These are phyloP conservation scores for Drosophila rufa DNA, from an alignment of 1,140 invertebrate genomes.

Conservation along the genomic window DNA sequence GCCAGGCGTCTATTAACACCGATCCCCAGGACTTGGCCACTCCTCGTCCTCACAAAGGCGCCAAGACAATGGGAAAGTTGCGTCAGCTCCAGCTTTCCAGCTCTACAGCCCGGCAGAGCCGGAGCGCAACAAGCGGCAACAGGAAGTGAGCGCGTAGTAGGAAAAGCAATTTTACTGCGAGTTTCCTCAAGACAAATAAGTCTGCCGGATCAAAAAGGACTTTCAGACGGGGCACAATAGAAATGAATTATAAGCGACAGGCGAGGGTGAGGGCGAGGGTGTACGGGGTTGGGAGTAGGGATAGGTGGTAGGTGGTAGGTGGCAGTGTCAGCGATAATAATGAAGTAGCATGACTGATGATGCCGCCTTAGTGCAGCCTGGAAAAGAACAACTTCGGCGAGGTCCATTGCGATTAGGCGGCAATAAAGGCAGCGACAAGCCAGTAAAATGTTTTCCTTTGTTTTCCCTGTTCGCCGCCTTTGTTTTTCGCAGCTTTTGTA, in stretches of 20 bases:
- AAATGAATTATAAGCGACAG: conserved; percentile 81
- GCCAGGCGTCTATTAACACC: conserved; percentile 81
- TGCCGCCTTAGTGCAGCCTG: conserved; percentile 59
- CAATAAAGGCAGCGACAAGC: conserved; percentile 58
- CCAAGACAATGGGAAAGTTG: conserved; percentile 76
- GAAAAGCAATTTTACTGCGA: conserved; percentile 84
- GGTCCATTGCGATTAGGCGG: conserved; percentile 73
- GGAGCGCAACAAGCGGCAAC: conserved; percentile 66
- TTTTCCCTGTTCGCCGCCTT: conserved; percentile 36
- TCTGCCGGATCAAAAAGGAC: conserved; percentile 83
- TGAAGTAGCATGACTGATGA: conserved; percentile 82
- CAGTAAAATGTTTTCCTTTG: conserved; percentile 54
- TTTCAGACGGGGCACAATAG: conserved; percentile 77
- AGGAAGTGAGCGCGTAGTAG: conserved; percentile 75
- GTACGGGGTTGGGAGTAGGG: background rate
- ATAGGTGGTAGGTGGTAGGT: conserved; percentile 12
- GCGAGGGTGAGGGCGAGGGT: conserved; percentile 13
- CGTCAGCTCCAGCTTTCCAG: conserved; percentile 51
- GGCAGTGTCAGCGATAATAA: conserved; percentile 76
- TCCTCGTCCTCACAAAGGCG: conserved; percentile 45
- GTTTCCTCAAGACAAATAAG: conserved; percentile 84
- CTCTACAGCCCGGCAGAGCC: background rate
- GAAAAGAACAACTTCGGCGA: conserved; percentile 52
- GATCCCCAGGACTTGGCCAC: conserved; percentile 46
- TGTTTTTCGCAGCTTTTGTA: conserved; percentile 39